A percentile compares a stretch with the other conserved stretches of the same genome.
These are phyloP conservation scores for Sardina pilchardus DNA, from an alignment of 2,113 vertebrate genomes.

Conservation along the genomic window DNA sequence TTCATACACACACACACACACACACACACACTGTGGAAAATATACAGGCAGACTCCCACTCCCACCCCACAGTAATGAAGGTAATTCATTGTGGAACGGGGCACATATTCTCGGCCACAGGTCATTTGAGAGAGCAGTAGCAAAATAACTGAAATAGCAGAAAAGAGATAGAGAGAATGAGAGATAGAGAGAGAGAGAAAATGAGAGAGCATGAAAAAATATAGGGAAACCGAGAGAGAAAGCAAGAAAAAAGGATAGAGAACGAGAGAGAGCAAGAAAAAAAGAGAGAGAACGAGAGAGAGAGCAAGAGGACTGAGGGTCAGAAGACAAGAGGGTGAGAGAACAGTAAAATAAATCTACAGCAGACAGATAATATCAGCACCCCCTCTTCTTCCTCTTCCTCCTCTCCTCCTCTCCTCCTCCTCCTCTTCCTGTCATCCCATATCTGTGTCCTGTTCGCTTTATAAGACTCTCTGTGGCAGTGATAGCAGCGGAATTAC, in stretches of 20 bases:
- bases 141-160: too few relatives aligned
- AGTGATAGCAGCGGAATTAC: not conserved
- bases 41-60: not conserved
- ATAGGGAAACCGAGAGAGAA: not conserved
- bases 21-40: not conserved
- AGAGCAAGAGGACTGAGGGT: not conserved
- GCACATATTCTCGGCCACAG: not conserved
- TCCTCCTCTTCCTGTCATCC: not conserved
- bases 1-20: not conserved
- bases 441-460: not conserved
- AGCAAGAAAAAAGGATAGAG: not conserved
- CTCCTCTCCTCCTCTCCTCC: not conserved
- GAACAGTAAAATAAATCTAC: not conserved
- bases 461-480: not conserved
- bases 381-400: not conserved
- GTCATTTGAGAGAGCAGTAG: not conserved
- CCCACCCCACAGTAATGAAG: not conserved
- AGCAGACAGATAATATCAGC: not conserved
- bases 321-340: not conserved
- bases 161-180: not conserved
- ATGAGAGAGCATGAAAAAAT: not conserved
- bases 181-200: not conserved
- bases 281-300: not conserved
- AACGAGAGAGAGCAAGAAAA: not conserved
- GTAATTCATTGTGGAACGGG: not conserved